phyloP scores from a whole-genome alignment of 64 coral and sea anemone genomes.

The Montipora capricornis region DNA sequence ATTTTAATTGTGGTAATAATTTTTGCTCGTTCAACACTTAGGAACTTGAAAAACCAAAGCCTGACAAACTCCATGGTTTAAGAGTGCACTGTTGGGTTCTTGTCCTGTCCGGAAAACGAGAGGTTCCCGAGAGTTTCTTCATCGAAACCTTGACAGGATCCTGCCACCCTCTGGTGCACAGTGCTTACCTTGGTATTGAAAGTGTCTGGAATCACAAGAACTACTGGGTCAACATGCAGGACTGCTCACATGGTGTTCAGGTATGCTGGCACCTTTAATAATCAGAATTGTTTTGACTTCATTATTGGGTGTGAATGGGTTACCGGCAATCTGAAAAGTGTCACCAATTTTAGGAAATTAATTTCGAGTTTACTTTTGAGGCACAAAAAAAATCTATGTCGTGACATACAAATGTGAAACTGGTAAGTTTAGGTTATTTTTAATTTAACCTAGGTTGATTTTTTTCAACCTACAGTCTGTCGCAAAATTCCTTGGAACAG shows the following conservation, averaged over 20 bases:
- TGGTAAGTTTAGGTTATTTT: no score
- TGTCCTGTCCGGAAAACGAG: constrained; percentile 94
- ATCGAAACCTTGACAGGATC: constrained; percentile 90
- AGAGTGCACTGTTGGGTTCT: constrained; percentile 97
- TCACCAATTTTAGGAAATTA: no score
- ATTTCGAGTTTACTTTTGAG: no score
- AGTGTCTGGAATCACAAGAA: constrained; percentile 99
- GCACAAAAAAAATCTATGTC: no score
- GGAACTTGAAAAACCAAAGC: constrained; percentile 98
- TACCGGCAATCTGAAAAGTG: no score
- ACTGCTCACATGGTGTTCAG: constrained; percentile 95
- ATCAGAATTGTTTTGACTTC: no score
- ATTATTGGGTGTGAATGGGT: no score
- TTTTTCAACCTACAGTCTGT: no score
- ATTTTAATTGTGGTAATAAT: neutral
- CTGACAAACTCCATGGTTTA: constrained; percentile 95
- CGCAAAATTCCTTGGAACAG: no score
- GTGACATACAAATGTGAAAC: no score
- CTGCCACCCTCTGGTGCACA: constrained; percentile 73
- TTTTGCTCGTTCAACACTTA: neutral
- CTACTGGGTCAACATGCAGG: constrained; percentile 99
- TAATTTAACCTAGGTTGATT: no score
- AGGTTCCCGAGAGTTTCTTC: constrained; percentile 99
- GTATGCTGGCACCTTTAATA: neutral
- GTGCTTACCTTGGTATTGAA: constrained; percentile 95